phyloP scores from a whole-genome alignment of 1,140 invertebrate species.

The Sycophaga agraensis region DNA sequence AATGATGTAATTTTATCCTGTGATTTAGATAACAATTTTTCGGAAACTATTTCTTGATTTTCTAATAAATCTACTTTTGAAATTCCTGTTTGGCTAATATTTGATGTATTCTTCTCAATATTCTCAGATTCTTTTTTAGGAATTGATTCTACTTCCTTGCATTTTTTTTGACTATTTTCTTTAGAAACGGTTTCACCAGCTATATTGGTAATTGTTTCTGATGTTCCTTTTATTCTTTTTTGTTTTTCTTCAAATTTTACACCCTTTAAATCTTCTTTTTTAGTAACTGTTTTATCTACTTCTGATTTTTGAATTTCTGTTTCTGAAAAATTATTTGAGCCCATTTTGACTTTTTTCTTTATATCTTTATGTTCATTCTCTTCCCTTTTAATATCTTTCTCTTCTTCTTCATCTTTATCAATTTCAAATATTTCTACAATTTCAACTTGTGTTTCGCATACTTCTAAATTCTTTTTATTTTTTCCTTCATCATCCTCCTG shows the following conservation, averaged over 20 bases:
- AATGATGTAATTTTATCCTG: not conserved
- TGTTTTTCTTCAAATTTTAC: conserved; percentile 9
- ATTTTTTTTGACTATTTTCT: not conserved
- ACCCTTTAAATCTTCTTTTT: not conserved
- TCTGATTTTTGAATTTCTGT: conserved; percentile 2
- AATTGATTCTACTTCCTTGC: conserved; percentile 1
- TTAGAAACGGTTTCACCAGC: too few relatives aligned
- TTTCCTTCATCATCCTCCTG: not conserved
- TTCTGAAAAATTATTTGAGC: not conserved
- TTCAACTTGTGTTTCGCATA: conserved; percentile 40
- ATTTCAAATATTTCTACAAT: conserved; percentile 53
- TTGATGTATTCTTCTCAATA: not conserved
- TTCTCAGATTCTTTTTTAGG: conserved; percentile 25
- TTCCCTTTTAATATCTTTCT: conserved; percentile 1
- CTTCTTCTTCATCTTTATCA: conserved; percentile 38
- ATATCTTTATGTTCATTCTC: conserved; percentile 2
- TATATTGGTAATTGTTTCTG: conserved; percentile 6
- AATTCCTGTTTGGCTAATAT: not conserved
- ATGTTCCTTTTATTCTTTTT: not conserved
- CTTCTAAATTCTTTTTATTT: conserved; percentile 20
- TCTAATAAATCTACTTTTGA: not conserved
- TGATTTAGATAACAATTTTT: not conserved
- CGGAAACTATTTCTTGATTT: not conserved
- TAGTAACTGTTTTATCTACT: not conserved
- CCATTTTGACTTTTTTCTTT: conserved; percentile 2